Percentiles rank a stretch among this genome's conserved stretches.
phyloP scores from a whole-genome alignment of 2,888 invertebrate species.

The Terebella lapidaria region DNA sequence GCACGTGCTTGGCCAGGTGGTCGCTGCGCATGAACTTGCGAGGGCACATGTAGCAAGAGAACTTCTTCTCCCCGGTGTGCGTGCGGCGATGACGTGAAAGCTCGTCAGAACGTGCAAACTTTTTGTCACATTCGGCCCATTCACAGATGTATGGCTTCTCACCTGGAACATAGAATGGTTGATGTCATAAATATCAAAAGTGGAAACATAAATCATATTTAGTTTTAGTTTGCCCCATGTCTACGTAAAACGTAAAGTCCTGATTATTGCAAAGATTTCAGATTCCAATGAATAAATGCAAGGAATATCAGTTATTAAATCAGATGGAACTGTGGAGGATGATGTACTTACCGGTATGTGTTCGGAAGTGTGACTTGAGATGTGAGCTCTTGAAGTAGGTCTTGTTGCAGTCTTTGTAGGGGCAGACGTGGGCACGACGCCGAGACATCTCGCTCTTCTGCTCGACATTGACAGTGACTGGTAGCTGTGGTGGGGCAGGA shows the following conservation, averaged over 20 bases:
- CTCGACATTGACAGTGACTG: background rate
- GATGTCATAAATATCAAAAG: background rate
- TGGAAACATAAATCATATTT: background rate
- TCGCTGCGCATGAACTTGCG: slow-evolving; percentile 66
- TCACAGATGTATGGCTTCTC: slow-evolving; percentile 64
- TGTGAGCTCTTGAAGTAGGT: slow-evolving; percentile 96
- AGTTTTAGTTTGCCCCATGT: background rate
- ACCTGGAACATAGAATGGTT: background rate
- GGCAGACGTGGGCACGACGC: slow-evolving; percentile 1
- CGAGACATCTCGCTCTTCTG: background rate
- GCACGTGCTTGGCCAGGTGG: slow-evolving; percentile 64
- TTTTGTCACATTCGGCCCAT: slow-evolving; percentile 63
- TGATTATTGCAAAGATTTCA: too few species aligned
- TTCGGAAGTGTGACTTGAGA: slow-evolving; percentile 87
- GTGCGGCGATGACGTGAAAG: slow-evolving; percentile 63
- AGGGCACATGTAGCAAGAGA: slow-evolving; percentile 62
- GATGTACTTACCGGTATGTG: slow-evolving; percentile 65
- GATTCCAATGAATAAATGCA: too few species aligned
- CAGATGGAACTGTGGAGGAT: too few species aligned
- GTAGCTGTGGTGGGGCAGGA: background rate
- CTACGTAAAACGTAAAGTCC: too few species aligned
- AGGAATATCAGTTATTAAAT: too few species aligned
- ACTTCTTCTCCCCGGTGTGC: slow-evolving; percentile 66
- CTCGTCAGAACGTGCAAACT: slow-evolving; percentile 65
- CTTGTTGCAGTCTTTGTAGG: slow-evolving; percentile 67